Evolutionary conservation across 2,888 invertebrate species (phyloP).

Genomic region (Trachelus tabidus): DNA sequence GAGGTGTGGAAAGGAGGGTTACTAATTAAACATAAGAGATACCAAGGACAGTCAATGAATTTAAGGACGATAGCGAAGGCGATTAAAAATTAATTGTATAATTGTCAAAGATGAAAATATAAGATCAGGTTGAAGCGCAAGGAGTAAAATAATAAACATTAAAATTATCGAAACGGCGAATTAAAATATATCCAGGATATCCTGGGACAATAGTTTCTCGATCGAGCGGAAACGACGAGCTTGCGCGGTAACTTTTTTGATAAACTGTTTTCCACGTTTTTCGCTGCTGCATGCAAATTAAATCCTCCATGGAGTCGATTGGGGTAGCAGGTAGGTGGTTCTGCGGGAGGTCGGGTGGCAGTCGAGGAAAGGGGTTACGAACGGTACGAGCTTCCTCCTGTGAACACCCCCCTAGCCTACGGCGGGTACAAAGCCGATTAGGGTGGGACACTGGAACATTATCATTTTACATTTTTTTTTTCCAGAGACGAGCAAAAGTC

Average conservation of each 20-base stretch:
- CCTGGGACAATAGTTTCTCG: not conserved
- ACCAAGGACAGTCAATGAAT: not conserved
- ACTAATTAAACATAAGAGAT: conserved; percentile 37
- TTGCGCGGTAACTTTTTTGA: conserved; percentile 59
- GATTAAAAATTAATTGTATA: not conserved
- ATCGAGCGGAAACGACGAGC: conserved; percentile 25
- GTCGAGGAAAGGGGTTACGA: not conserved
- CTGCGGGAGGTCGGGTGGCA: not conserved
- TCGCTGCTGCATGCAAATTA: conserved; percentile 61
- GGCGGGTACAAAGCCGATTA: conserved; percentile 61
- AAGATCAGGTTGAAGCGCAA: not conserved
- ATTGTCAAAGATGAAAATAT: conserved; percentile 5
- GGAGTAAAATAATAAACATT: conserved; percentile 6
- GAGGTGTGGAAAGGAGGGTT: conserved; percentile 28
- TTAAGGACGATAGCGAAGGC: not conserved
- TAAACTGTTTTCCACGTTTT: conserved; percentile 62
- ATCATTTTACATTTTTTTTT: conserved; percentile 53
- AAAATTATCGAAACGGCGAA: conserved; percentile 13
- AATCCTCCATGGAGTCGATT: conserved; percentile 44
- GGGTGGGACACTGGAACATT: conserved; percentile 56
- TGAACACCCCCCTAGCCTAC: conserved; percentile 30
- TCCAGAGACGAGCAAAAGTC: conserved; percentile 16
- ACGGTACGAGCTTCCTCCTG: conserved; percentile 19
- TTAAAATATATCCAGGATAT: conserved; percentile 10
- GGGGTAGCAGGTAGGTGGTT: conserved; percentile 13